phyloP scores from a whole-genome alignment of 1,140 invertebrate species.

The Diorhabda elongata region DNA sequence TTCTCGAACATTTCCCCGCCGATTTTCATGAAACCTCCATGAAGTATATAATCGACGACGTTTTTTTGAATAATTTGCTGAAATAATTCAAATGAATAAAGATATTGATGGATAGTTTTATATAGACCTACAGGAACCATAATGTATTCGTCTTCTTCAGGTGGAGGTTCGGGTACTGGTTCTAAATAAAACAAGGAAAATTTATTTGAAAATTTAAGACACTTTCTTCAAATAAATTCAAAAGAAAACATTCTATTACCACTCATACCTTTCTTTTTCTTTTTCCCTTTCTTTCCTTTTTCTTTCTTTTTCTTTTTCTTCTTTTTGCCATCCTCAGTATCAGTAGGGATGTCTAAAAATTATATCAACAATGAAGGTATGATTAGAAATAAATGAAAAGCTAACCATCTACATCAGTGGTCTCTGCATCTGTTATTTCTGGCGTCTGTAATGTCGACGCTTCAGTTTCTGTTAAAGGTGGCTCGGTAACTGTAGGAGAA shows the following conservation, averaged over 20 bases:
- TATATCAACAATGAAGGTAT: slow-evolving; percentile 6
- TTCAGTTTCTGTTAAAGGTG: slow-evolving; percentile 31
- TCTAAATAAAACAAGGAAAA: neutral
- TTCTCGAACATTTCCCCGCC: slow-evolving; percentile 47
- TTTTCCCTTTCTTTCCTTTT: slow-evolving; percentile 23
- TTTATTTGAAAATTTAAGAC: neutral
- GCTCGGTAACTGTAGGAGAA: neutral
- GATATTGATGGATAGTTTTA: neutral
- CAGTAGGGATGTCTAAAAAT: slow-evolving; percentile 10
- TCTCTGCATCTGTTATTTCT: slow-evolving; percentile 30
- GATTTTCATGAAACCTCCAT: slow-evolving; percentile 62
- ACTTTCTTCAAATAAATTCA: slow-evolving; percentile 5
- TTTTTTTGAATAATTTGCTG: slow-evolving; percentile 64
- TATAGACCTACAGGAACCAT: slow-evolving; percentile 50
- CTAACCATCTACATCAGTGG: slow-evolving; percentile 14
- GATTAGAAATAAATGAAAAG: neutral
- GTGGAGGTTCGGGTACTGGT: slow-evolving; percentile 6
- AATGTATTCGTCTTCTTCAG: slow-evolving; percentile 45
- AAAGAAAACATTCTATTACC: no score
- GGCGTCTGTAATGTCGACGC: slow-evolving; percentile 30
- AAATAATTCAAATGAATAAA: slow-evolving; percentile 19
- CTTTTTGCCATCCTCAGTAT: slow-evolving; percentile 16
- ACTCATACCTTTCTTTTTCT: slow-evolving; percentile 16
- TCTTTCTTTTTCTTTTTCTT: slow-evolving; percentile 26
- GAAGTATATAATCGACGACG: slow-evolving; percentile 61